Base-by-base conservation (phyloP, 2,797 vertebrate genomes). In the Saxicola maurus region DNA sequence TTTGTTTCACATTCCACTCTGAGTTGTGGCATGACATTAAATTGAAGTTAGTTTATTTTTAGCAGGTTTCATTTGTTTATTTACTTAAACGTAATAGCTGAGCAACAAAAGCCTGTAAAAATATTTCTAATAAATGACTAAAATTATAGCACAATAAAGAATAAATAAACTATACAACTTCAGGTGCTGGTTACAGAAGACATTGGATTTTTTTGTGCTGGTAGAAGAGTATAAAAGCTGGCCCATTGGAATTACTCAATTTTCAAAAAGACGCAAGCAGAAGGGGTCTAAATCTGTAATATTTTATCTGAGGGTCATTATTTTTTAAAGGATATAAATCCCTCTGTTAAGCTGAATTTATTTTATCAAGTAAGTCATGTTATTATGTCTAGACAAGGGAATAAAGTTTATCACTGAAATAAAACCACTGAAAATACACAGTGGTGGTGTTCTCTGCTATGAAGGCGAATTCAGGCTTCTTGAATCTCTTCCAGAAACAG, bases 401-500 rank as follows among this genome's bases (percentile, higher is more conserved):
- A 73, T 89, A 30, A 69, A 89, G 56, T 91, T 91, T 80, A 74
- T 86, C 90, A 91, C 48, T 57, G 57, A 76, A 88, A 77, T 82
- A 66, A 84, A 92, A 6, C 55, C 76, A 67, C 59, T 7, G 42
- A 61, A 94, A 86, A 86, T 75, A 91, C 90, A 94, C 78, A 90
- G 89, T 59, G 13, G 46, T 82, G 74, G 83, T 90, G 55, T 94
- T 85, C 68, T 79, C 42, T 74, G 43, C 65, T 90, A 72, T 94
- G 89, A 92, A 94, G 60, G 82, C 33, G 6, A 92, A 93, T 95
- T 95, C 81, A 83, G 65, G 38, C 86, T 94, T 87, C 68, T 92
- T 94, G 94, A 89, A 75, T 85, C 61, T 75, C 68, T 95, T 96
- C 94, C 93, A 95, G 88, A 94, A 95, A 83, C 85, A 94, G 93